Evolutionary conservation across 2,113 vertebrate genomes (phyloP).

Genomic region (Thamnaconus septentrionalis): DNA sequence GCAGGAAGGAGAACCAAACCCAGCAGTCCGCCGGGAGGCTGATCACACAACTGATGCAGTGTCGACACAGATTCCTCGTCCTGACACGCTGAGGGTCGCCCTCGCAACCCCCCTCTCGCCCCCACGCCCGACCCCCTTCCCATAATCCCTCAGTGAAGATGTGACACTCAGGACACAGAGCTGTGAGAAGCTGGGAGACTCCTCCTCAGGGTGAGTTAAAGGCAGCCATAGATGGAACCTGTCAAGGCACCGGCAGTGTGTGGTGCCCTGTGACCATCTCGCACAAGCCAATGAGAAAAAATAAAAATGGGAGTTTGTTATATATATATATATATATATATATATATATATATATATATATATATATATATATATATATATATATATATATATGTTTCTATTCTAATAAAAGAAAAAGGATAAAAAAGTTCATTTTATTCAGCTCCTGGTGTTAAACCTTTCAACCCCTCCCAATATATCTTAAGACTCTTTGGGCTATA

Average conservation of each 20-base stretch:
- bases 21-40: conserved; percentile 26
- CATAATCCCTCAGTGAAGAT: no score
- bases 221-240: conserved; percentile 39
- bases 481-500: conserved; percentile 51
- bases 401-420: conserved; percentile 1
- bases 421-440: conserved; percentile 20
- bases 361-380: no score
- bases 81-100: conserved; percentile 1
- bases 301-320: not conserved
- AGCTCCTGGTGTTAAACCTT: conserved; percentile 17
- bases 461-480: conserved; percentile 4
- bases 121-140: not conserved
- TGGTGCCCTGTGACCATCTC: conserved; percentile 8
- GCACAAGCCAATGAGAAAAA: conserved; percentile 19
- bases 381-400: conserved; percentile 1
- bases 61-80: conserved; percentile 16
- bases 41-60: conserved; percentile 11
- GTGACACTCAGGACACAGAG: no score
- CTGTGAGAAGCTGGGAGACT: no score
- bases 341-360: no score
- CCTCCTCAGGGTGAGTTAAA: conserved; percentile 8
- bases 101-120: conserved; percentile 20
- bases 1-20: conserved; percentile 27
- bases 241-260: conserved; percentile 3
- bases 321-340: no score